phyloP scores from a whole-genome alignment of 1,140 invertebrate species.

The Calephelis nemesis region DNA sequence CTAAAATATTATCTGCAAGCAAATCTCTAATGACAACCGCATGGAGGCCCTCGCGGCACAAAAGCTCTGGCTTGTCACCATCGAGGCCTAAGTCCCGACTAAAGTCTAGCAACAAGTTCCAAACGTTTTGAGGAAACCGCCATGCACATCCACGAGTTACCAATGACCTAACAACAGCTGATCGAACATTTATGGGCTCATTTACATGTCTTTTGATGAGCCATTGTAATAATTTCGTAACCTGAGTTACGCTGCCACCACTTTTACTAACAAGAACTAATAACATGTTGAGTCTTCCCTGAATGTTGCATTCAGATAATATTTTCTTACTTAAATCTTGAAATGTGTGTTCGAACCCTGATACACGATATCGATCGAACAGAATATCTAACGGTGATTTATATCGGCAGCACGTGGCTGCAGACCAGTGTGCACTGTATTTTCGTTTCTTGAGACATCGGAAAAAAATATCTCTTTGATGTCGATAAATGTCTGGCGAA shows the following conservation, averaged over 20 bases:
- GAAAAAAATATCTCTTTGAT: background rate
- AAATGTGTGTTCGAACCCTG: constrained; percentile 46
- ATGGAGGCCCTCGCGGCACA: constrained; percentile 53
- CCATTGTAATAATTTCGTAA: constrained; percentile 43
- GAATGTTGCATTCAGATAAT: constrained; percentile 35
- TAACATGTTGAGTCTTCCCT: constrained; percentile 51
- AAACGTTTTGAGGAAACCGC: constrained; percentile 44
- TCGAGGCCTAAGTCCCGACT: constrained; percentile 46
- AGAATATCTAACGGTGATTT: constrained; percentile 39
- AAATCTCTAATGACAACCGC: constrained; percentile 46
- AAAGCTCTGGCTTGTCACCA: constrained; percentile 36
- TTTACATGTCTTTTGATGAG: constrained; percentile 43
- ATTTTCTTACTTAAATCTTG: constrained; percentile 44
- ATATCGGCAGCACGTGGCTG: background rate
- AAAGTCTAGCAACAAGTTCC: constrained; percentile 45
- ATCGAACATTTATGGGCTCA: constrained; percentile 47
- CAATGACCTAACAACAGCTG: constrained; percentile 50
- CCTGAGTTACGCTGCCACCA: constrained; percentile 39
- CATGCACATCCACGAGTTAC: constrained; percentile 49
- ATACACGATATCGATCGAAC: constrained; percentile 51
- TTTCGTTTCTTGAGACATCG: constrained; percentile 16
- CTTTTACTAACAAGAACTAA: constrained; percentile 60
- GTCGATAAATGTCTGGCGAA: constrained; percentile 21
- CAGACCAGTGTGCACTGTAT: constrained; percentile 11
- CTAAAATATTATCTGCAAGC: constrained; percentile 25